Conservation (phyloP, 2,113 vertebrate genomes). For the Colossoma macropomum region DNA sequence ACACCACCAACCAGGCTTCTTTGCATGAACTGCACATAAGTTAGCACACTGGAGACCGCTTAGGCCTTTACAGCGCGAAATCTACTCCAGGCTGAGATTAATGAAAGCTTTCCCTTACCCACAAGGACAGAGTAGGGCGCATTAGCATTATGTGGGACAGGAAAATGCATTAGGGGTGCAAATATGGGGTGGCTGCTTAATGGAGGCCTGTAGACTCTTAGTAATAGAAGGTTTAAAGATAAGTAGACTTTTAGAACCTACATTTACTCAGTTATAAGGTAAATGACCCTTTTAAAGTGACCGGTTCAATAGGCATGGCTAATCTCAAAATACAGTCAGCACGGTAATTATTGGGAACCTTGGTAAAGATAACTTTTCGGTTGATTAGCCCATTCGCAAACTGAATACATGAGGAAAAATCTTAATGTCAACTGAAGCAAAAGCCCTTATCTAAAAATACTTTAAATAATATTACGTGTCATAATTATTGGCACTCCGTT, state of each 20-base stretch:
- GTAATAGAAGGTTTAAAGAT: background rate
- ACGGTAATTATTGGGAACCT: too few relatives aligned
- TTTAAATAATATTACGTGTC: too few relatives aligned
- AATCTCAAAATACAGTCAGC: background rate
- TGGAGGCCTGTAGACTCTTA: constrained; percentile 3
- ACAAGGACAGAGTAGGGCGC: constrained; percentile 4
- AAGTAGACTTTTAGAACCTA: background rate
- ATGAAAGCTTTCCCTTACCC: constrained; percentile 54
- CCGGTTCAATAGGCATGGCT: background rate
- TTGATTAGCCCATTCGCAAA: too few relatives aligned
- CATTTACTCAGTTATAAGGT: background rate
- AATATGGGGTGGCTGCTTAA: constrained; percentile 27
- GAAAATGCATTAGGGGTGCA: constrained; percentile 39
- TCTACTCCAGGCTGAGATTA: constrained; percentile 62
- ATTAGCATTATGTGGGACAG: constrained; percentile 38
- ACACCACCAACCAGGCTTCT: constrained; percentile 8
- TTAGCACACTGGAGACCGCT: constrained; percentile 17
- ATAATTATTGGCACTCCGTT: too few relatives aligned
- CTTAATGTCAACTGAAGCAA: too few relatives aligned
- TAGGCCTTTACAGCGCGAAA: constrained; percentile 23
- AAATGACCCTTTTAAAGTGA: background rate
- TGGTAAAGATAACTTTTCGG: too few relatives aligned
- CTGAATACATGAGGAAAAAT: too few relatives aligned
- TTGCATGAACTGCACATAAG: constrained; percentile 36
- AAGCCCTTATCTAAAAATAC: too few relatives aligned